Evolutionary conservation across 2,888 invertebrate genomes (phyloP).

Genomic region (Melanophora roralis): DNA sequence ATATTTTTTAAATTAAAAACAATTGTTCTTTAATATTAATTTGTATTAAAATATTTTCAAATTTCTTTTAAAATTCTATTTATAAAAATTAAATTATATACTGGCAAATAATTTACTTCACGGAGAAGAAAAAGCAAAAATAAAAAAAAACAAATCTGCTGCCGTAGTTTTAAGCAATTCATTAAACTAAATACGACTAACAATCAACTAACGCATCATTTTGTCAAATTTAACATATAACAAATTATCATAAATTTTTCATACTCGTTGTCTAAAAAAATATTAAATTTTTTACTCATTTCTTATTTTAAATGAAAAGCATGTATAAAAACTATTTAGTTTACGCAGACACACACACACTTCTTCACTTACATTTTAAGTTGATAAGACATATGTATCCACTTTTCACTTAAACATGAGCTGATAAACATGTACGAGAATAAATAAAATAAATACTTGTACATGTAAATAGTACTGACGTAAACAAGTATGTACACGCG

Average conservation of each 20-base stretch:
- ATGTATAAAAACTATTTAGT: conserved; percentile 7
- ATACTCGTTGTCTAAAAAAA: background rate
- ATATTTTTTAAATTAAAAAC: no score
- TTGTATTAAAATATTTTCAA: no score
- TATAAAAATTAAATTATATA: no score
- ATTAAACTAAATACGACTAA: background rate
- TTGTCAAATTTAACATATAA: background rate
- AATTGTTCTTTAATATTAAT: no score
- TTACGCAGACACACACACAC: background rate
- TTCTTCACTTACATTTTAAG: no score
- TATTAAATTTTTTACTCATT: background rate
- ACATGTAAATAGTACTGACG: no score
- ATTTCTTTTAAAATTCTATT: no score
- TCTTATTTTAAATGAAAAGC: conserved; percentile 7
- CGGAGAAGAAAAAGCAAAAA: no score
- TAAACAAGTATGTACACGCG: no score
- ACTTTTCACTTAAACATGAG: background rate
- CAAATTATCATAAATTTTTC: background rate
- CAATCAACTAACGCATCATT: background rate
- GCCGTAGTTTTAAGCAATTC: background rate
- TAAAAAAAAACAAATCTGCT: background rate
- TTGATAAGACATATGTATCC: no score
- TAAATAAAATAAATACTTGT: background rate
- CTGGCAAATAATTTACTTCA: no score
- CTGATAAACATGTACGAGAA: conserved; percentile 7